Evolutionary conservation across 1,140 invertebrate genomes (phyloP).

Genomic region (Euura lappo): DNA sequence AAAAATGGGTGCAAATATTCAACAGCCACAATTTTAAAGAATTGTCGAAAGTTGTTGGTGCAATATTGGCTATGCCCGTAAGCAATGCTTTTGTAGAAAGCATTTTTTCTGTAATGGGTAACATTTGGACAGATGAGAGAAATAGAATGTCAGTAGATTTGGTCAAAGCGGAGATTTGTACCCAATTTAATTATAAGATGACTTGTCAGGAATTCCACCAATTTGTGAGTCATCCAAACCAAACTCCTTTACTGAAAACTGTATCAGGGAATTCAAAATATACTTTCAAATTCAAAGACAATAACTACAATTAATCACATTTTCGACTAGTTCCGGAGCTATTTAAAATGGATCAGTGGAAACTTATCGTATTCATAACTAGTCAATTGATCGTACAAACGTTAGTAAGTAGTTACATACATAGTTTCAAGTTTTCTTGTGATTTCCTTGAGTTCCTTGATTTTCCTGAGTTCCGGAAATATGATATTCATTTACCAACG

Average conservation of each 20-base stretch:
- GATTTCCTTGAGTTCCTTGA: too few species aligned
- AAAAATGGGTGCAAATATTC: neutral
- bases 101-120: slow-evolving; percentile 5
- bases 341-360: too few species aligned
- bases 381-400: too few species aligned
- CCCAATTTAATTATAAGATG: neutral
- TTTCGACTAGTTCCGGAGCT: too few species aligned
- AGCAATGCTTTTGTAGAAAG: slow-evolving; percentile 23
- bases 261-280: neutral
- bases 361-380: too few species aligned
- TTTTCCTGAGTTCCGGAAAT: too few species aligned
- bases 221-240: neutral
- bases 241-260: neutral
- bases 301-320: too few species aligned
- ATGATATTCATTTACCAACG: too few species aligned
- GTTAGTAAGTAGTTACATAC: too few species aligned
- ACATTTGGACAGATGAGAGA: slow-evolving; percentile 24
- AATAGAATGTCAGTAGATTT: slow-evolving; percentile 20
- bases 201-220: neutral
- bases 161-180: slow-evolving; percentile 1
- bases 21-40: slow-evolving; percentile 4
- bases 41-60: slow-evolving; percentile 19
- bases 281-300: neutral
- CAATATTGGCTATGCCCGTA: slow-evolving; percentile 20
- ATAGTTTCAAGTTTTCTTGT: too few species aligned